These are phyloP conservation scores for Conus ventricosus DNA, from an alignment of 1,140 invertebrate species.

Conservation along the genomic window DNA sequence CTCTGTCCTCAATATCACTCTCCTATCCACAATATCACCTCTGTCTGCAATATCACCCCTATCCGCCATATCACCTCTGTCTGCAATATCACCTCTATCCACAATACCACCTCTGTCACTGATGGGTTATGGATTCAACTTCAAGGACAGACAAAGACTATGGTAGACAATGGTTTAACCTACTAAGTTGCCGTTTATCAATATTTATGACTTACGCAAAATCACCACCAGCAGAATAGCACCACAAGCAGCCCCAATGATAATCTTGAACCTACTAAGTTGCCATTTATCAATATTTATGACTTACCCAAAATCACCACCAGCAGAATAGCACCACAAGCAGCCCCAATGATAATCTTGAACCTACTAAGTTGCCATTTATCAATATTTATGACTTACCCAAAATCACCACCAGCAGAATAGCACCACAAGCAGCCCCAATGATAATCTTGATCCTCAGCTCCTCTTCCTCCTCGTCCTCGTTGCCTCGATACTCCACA, in stretches of 20 bases:
- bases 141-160: too few species aligned
- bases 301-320: conserved; percentile 39
- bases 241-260: conserved; percentile 35
- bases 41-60: too few species aligned
- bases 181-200: too few species aligned
- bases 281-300: not conserved
- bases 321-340: conserved; percentile 33
- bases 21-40: too few species aligned
- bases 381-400: conserved; percentile 24
- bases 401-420: conserved; percentile 33
- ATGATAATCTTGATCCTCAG: conserved; percentile 31
- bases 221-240: conserved; percentile 36
- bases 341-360: conserved; percentile 35
- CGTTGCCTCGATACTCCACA: conserved; percentile 17
- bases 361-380: not conserved
- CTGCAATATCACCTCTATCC: too few species aligned
- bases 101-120: too few species aligned
- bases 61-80: too few species aligned
- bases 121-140: not conserved
- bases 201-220: conserved; percentile 41
- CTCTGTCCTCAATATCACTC: too few species aligned
- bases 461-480: conserved; percentile 7
- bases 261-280: not conserved
- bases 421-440: conserved; percentile 34
- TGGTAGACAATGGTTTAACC: too few species aligned